Evolutionary conservation across 2,113 vertebrate genomes (phyloP), one percentile per base, ranked within the genome.

Genomic region (Semicossyphus pulcher): DNA sequence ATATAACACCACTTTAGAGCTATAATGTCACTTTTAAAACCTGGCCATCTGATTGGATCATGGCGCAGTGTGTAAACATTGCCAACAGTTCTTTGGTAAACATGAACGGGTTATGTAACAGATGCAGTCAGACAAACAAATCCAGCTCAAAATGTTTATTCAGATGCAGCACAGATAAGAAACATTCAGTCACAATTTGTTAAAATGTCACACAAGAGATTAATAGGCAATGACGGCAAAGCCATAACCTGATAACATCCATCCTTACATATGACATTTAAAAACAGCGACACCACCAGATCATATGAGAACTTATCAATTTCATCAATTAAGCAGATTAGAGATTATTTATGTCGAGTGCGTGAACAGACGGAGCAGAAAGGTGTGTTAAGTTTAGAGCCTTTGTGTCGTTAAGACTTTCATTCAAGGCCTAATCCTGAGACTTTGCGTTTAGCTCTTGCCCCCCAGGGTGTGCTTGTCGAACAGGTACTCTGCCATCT

Each of bases 401-500:
- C 39, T 32, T 47, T 3, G 11, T 7, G 1, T 48, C 2, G 8
- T 31, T 42, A 25, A 10, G 37, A 23, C 32, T 23, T 32, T 7
- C 10, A 26, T 4, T 16, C 12, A 4, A 62, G 48, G 41, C 29
- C 21, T 10, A 0, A 20, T 4, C 7, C 0, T 21, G 1, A 1
- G 11, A 18, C 44, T 20, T 4, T 0, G 23, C 1, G 0, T 90
- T 93, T 93, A 94, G 83, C 90, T 94, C 62, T 92, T 83, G 31
- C 81, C 41, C 10, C 93, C 95, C 7, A 99, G 89, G 82, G 97
- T 94, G 79, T 97, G 97, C 95, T 99, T 99, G 93, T 99, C 97
- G 37, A 99, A 99, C 84, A 99, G 94, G 84, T 98, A 99, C 84
- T 99, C 97, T 0, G 97, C 96, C 96, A 98, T 93, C 90, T 96